Evolutionary conservation across 1,140 invertebrate genomes (phyloP), one percentile per base, ranked within the genome.

Genomic region (Dreissena polymorpha): DNA sequence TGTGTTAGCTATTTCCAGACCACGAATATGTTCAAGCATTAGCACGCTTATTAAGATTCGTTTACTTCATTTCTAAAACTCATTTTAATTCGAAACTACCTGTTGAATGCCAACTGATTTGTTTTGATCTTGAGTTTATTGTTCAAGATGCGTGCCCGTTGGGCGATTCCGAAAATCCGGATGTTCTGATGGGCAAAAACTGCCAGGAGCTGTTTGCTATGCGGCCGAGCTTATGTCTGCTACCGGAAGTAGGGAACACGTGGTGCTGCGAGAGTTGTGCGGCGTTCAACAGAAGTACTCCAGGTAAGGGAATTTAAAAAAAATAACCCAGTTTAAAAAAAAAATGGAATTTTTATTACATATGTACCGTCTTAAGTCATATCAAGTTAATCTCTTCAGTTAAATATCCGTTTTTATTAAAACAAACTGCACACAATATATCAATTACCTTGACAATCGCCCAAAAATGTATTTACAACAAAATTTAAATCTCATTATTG

Each of bases 211-310:
- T 82, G 0, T 23, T 82, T 55, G 49, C 63, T 49, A 74, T 23
- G 18, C 23, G 63, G 55, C 79, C 79, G 23, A 82, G 79, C 29
- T 55, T 82, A 50, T 82, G 79, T 68, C 29, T 23, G 25, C 70
- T 73, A 21, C 14, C 21, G 14, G 29, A 68, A 27, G 39, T 82
- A 14, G 55, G 60, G 0, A 65, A 55, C 21, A 21, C 67, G n/a
- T 82, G 79, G 79, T 82, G 79, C 57, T 82, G 79, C 23, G 79
- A 29, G 23, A 64, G 70, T 10, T 82, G 79, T 74, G 79, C 57
- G 16, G 18, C 51, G 1, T 13, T 82, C 7, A 63, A 53, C 27
- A 74, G 49, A 25, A 18, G 23, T 14, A 25, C 18, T 27, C 60
- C 79, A 55, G 79, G 79, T 82, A 65, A 7, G 23, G 16, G 16